phyloP scores from a whole-genome alignment of 2,888 invertebrate genomes.

The Drosophila limbata region DNA sequence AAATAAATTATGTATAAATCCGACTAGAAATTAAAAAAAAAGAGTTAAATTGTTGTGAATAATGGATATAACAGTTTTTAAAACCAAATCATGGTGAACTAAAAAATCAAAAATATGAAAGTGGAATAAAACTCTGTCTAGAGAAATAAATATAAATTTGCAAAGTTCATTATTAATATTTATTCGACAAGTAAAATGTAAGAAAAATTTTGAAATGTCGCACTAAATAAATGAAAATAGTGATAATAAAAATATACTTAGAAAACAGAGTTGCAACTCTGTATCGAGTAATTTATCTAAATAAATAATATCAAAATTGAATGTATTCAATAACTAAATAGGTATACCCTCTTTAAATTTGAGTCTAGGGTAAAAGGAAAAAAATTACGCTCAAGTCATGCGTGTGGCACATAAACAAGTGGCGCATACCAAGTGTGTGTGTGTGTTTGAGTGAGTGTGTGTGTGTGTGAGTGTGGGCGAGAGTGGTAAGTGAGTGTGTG shows the following conservation, averaged over 20 bases:
- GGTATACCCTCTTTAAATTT: neutral
- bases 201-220: no score
- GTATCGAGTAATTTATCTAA: neutral
- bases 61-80: no score
- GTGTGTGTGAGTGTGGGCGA: constrained; percentile 16
- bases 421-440: constrained; percentile 33
- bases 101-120: neutral
- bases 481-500: constrained; percentile 22
- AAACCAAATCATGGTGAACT: neutral
- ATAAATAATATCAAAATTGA: neutral
- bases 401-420: constrained; percentile 75
- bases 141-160: neutral
- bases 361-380: constrained; percentile 33
- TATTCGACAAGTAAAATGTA: no score
- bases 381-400: constrained; percentile 71
- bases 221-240: no score
- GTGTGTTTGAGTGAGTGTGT: neutral
- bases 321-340: neutral
- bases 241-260: no score
- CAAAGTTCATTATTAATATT: no score
- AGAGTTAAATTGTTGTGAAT: no score
- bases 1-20: no score
- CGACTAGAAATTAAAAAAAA: no score
- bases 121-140: neutral
- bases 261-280: neutral